Conservation (phyloP, 2,888 invertebrate genomes). For the Cephus spinipes region DNA sequence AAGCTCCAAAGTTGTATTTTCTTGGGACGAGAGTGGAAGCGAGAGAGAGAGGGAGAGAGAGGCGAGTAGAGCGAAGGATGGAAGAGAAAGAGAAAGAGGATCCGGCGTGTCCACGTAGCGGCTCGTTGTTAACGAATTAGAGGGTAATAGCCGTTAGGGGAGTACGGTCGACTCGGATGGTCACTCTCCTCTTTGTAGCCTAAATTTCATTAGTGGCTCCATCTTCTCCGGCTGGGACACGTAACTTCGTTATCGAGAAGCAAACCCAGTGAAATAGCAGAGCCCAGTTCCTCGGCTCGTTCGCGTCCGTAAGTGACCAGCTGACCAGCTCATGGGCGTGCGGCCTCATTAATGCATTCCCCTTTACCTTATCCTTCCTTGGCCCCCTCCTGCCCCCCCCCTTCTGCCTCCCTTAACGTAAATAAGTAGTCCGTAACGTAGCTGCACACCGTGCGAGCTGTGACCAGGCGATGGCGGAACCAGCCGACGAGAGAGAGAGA, state of each 20-base stretch:
- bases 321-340: neutral
- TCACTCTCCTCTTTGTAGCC: conserved; percentile 56
- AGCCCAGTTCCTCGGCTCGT: conserved; percentile 45
- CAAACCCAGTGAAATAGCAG: conserved; percentile 57
- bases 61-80: neutral
- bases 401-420: neutral
- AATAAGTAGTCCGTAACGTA: neutral
- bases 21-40: neutral
- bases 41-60: neutral
- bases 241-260: conserved; percentile 59
- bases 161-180: conserved; percentile 8
- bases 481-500: neutral
- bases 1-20: neutral
- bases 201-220: conserved; percentile 58
- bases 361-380: neutral
- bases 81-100: neutral
- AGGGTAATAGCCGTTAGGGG: conserved; percentile 7
- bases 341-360: neutral
- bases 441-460: neutral
- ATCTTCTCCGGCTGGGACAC: conserved; percentile 42
- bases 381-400: neutral
- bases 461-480: neutral
- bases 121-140: conserved; percentile 2
- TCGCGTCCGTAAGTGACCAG: conserved; percentile 18
- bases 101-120: neutral